Evolutionary conservation across 2,888 invertebrate genomes (phyloP).

Genomic region (Polydesmus complanatus): DNA sequence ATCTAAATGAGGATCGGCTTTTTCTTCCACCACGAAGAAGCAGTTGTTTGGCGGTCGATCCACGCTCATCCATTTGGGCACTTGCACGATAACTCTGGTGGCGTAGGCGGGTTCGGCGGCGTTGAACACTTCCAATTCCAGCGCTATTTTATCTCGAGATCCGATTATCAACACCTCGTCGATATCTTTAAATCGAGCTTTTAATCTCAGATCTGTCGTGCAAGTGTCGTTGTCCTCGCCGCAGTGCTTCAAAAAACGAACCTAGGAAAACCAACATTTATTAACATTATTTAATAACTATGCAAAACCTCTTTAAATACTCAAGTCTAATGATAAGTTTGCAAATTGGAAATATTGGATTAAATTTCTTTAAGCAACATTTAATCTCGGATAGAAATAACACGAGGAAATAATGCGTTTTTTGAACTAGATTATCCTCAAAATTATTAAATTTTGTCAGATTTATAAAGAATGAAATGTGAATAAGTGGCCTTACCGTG

Average conservation of each 20-base stretch:
- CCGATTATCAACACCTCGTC: slow-evolving; percentile 4
- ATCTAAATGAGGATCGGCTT: neutral
- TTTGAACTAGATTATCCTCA: too few species aligned
- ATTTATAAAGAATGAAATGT: too few species aligned
- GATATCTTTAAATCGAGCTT: neutral
- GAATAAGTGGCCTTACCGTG: neutral
- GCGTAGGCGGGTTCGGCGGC: slow-evolving; percentile 8
- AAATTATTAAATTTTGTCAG: too few species aligned
- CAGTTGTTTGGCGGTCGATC: slow-evolving; percentile 6
- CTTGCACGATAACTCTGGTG: slow-evolving; percentile 1
- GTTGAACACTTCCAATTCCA: neutral
- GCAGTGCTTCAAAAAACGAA: slow-evolving; percentile 10
- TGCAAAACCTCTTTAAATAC: too few species aligned
- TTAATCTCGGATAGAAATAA: too few species aligned
- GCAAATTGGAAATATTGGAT: too few species aligned
- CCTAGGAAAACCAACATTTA: too few species aligned
- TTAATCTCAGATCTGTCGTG: slow-evolving; percentile 4
- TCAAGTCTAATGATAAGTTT: too few species aligned
- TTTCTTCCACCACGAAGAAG: neutral
- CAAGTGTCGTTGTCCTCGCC: slow-evolving; percentile 10
- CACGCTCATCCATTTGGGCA: slow-evolving; percentile 13
- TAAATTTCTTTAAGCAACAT: too few species aligned
- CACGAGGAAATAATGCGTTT: too few species aligned
- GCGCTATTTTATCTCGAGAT: neutral
- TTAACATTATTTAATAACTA: too few species aligned